Base-by-base conservation (phyloP, 2,113 vertebrate species). In the Toxostoma redivivum region DNA sequence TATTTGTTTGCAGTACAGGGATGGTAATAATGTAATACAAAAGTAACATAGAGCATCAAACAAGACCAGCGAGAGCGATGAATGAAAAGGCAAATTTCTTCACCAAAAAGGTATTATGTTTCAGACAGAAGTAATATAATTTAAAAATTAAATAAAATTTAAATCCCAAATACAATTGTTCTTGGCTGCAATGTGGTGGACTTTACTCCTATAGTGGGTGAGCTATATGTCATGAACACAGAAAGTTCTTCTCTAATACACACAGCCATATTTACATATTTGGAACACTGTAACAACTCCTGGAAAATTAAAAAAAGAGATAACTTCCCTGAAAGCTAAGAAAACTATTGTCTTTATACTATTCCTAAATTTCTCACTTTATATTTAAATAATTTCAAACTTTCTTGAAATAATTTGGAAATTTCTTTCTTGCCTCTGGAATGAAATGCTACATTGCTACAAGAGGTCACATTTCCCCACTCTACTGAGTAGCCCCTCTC, bases 61-160 rank as follows among this genome's bases (percentile, higher is more conserved):
- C 19, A 70, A 66, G 23, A 50, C 33, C 83, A 91, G 61, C 0
- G 1, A 94, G 60, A 95, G 86, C 16, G 57, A 66, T 20, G 22
- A 86, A 69, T 70, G 44, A 88, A 86, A 84, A 57, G 82, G 92
- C 56, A 90, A 91, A 93, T 56, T 51, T 81, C 60, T 90, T 93
- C 81, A 86, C 31, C 21, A 25, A 95, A 17, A 94, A 45, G 6
- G 74, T 22, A 77, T 72, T 73, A 78, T 31, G 44, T 72, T 90
- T 64, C 67, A 76, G 73, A 88, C 38, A 67, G 53, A 84, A 87
- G 27, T 40, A 88, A 86, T 62, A 71, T 27, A 69, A 85, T 85
- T 86, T 67, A 56, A 94, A 93, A 90, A 86, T 24, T 35, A 72
- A 85, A 72, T 37, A 84, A 38, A 72, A 80, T 60, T 62, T 31